Conservation (phyloP, 2,888 invertebrate species). For the Nasonovia ribisnigri region DNA sequence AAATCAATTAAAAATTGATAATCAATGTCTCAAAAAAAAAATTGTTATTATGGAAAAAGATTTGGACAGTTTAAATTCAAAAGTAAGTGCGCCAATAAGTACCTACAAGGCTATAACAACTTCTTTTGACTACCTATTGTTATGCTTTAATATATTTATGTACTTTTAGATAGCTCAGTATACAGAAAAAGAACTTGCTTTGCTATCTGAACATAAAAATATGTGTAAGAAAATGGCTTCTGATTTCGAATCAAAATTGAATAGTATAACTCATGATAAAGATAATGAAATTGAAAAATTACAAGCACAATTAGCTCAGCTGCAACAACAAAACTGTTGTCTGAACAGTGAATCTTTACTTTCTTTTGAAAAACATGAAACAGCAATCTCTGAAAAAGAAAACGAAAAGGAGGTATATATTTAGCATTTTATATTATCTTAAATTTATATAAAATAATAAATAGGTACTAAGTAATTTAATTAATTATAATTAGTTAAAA, state of each 20-base stretch:
- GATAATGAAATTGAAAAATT: slow-evolving; percentile 59
- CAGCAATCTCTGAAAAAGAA: slow-evolving; percentile 57
- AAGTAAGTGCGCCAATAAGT: not conserved
- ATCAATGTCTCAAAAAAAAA: slow-evolving; percentile 54
- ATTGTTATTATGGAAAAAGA: slow-evolving; percentile 46
- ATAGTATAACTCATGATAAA: slow-evolving; percentile 36
- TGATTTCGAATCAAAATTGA: slow-evolving; percentile 55
- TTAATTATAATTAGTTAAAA: not conserved
- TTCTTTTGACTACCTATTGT: not conserved
- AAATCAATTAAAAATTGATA: slow-evolving; percentile 39
- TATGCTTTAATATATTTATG: slow-evolving; percentile 12
- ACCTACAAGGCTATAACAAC: not conserved
- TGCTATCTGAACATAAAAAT: slow-evolving; percentile 26
- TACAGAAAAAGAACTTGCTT: slow-evolving; percentile 32
- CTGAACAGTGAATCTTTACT: slow-evolving; percentile 48
- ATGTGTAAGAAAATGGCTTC: slow-evolving; percentile 34
- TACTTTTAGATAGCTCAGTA: slow-evolving; percentile 26
- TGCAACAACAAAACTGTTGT: slow-evolving; percentile 50
- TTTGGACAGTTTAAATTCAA: slow-evolving; percentile 45
- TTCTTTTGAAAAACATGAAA: slow-evolving; percentile 59
- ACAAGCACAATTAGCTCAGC: slow-evolving; percentile 25
- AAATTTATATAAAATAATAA: not conserved
- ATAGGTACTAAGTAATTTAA: not conserved
- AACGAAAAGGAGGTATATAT: slow-evolving; percentile 47
- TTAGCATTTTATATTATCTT: not conserved